Evolutionary conservation across 2,113 vertebrate species (phyloP).

Genomic region (Electrona antarctica): DNA sequence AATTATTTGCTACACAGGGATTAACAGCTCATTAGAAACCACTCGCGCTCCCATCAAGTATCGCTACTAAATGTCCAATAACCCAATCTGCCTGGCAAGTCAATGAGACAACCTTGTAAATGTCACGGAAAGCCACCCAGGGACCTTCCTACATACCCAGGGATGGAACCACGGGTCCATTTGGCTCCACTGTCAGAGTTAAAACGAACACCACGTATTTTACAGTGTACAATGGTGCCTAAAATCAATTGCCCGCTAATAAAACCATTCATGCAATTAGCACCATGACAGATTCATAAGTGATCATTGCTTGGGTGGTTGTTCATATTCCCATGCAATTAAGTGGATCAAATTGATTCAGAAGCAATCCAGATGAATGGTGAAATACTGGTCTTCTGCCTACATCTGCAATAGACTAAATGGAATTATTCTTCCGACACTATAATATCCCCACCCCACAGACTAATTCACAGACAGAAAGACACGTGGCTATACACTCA

Average conservation of each 20-base stretch:
- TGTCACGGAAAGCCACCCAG: constrained; percentile 37
- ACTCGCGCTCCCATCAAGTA: constrained; percentile 25
- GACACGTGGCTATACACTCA: too few species aligned
- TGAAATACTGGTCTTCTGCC: neutral
- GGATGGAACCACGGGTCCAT: too few species aligned
- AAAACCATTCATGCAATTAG: constrained; percentile 59
- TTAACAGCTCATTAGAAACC: constrained; percentile 58
- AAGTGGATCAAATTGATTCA: constrained; percentile 25
- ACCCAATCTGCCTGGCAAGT: constrained; percentile 43
- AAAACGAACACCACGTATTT: too few species aligned
- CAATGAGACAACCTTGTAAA: constrained; percentile 39
- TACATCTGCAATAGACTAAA: neutral
- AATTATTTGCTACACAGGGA: neutral
- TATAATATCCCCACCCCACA: too few species aligned
- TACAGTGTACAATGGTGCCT: constrained; percentile 27
- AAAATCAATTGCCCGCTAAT: constrained; percentile 63
- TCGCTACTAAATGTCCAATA: constrained; percentile 47
- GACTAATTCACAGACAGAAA: neutral
- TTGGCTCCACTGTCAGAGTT: too few species aligned
- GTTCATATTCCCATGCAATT: constrained; percentile 37
- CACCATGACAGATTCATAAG: constrained; percentile 60
- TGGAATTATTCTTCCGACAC: neutral
- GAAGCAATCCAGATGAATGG: neutral
- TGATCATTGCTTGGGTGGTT: constrained; percentile 46
- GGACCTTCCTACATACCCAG: constrained; percentile 27